Conservation (phyloP, 2,797 vertebrate species). For the Masticophis lateralis region DNA sequence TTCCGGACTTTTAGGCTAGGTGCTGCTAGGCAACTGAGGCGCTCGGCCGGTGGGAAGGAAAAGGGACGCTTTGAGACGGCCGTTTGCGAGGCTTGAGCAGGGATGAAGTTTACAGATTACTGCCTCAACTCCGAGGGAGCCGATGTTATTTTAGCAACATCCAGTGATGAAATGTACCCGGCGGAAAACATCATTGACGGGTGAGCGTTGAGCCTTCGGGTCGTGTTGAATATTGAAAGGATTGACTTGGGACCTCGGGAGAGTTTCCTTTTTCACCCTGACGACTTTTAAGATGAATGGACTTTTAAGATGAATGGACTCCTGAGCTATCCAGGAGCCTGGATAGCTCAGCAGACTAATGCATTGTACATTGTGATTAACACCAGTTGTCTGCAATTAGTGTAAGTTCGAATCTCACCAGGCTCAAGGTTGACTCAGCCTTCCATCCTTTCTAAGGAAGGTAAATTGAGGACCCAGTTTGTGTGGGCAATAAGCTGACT, state of each 20-base stretch:
- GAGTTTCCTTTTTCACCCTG: background rate
- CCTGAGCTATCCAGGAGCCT: no score
- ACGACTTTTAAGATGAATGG: background rate
- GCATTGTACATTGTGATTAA: no score
- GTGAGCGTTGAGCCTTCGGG: conserved; percentile 65
- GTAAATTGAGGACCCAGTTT: no score
- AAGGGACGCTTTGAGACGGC: no score
- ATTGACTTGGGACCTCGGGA: background rate
- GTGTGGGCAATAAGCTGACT: no score
- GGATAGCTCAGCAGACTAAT: no score
- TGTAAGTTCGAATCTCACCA: no score
- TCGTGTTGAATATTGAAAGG: background rate
- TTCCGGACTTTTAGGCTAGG: background rate
- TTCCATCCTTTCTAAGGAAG: no score
- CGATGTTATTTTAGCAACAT: conserved; percentile 80
- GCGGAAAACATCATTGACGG: conserved; percentile 87
- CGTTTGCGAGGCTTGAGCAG: background rate
- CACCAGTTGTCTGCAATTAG: no score
- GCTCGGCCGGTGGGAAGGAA: background rate
- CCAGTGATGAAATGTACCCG: conserved; percentile 84
- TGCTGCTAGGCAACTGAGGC: conserved; percentile 23
- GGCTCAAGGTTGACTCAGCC: no score
- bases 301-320: background rate
- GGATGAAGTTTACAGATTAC: conserved; percentile 61
- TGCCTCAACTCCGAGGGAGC: conserved; percentile 76